Evolutionary conservation across 1,140 invertebrate species (phyloP).

Genomic region (Ips nitidus): DNA sequence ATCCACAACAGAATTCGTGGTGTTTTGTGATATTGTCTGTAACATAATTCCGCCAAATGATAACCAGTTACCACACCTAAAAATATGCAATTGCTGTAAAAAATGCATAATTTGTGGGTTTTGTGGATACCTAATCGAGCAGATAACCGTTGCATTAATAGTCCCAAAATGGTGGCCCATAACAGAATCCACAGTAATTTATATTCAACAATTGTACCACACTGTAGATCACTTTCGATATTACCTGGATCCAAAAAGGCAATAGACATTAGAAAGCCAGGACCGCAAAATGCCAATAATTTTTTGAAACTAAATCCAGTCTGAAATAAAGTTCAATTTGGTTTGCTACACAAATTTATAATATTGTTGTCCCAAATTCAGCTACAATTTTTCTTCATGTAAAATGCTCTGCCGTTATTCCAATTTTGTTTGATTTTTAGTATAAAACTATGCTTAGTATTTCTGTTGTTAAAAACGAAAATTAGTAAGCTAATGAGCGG

Average conservation of each 20-base stretch:
- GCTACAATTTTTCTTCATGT: too few species aligned
- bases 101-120: background rate
- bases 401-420: too few species aligned
- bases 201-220: constrained; percentile 77
- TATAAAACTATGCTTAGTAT: too few species aligned
- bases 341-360: too few species aligned
- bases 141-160: constrained; percentile 84
- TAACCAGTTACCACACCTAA: constrained; percentile 58
- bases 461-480: too few species aligned
- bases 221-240: constrained; percentile 89
- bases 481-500: too few species aligned
- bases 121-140: constrained; percentile 68
- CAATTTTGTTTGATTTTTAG: too few species aligned
- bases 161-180: constrained; percentile 81
- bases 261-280: constrained; percentile 91
- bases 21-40: constrained; percentile 73
- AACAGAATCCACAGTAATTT: constrained; percentile 85
- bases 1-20: constrained; percentile 85
- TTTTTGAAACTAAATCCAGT: constrained; percentile 78
- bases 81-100: background rate
- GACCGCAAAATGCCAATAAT: constrained; percentile 91
- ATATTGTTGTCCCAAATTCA: too few species aligned
- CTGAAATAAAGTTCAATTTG: background rate
- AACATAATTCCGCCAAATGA: constrained; percentile 81
- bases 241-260: constrained; percentile 93